Percentiles rank a stretch among this genome's conserved stretches.
Evolutionary conservation across 2,113 vertebrate genomes (phyloP).

Genomic region (Cryptoleucopteryx plumbea): DNA sequence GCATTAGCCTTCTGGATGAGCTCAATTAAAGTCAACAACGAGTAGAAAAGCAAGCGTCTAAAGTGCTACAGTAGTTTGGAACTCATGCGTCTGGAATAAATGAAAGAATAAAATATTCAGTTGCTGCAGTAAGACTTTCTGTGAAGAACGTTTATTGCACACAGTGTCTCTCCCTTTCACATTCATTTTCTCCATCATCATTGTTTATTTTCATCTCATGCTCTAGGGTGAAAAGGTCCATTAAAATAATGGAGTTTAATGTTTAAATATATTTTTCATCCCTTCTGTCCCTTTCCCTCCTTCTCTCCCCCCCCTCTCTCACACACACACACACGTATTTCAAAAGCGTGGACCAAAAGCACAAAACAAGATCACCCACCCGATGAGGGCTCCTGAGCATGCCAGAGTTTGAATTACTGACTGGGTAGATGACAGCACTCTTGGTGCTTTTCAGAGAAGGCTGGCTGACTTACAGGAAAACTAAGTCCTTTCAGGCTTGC

Average conservation of each 20-base stretch:
- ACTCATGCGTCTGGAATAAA: background rate
- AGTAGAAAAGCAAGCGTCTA: background rate
- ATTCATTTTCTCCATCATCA: background rate
- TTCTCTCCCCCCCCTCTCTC: background rate
- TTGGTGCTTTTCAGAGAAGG: background rate
- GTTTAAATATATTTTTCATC: background rate
- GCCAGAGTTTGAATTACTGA: background rate
- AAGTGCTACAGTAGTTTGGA: background rate
- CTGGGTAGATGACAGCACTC: background rate
- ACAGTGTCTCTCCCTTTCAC: background rate
- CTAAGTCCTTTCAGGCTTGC: background rate
- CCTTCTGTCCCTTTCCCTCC: background rate
- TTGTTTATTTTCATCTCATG: background rate
- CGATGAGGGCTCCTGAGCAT: background rate
- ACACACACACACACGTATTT: rapidly evolving
- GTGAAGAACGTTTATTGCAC: background rate
- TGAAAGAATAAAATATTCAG: background rate
- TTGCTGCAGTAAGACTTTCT: background rate
- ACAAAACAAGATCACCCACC: background rate
- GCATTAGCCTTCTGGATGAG: background rate
- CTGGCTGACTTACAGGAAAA: background rate
- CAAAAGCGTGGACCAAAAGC: background rate
- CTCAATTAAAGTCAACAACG: background rate
- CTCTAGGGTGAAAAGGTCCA: background rate
- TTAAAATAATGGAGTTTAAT: background rate